Evolutionary conservation across 2,113 vertebrate genomes (phyloP), one percentile per base, ranked within the genome.

Genomic region (Salminus brasiliensis): DNA sequence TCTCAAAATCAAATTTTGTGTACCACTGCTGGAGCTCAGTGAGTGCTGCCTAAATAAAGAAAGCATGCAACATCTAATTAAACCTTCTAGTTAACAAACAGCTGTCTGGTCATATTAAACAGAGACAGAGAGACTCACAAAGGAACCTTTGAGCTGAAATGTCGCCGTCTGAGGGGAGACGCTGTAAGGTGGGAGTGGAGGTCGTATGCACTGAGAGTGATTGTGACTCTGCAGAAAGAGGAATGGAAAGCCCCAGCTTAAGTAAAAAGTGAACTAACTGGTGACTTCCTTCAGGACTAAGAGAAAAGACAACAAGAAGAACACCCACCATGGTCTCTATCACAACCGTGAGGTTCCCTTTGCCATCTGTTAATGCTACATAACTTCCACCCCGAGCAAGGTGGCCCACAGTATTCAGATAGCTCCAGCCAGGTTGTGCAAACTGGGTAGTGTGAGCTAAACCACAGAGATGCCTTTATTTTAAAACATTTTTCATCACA

Each of bases 391-490:
- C 98, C 65, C 89, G 86, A 27, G 87, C 57, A 81, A 99, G 92
- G 79, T 95, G 96, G 36, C 97, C 97, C 62, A 96, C 93, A 13
- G 94, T 97, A 89, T 94, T 87, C 76, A 99, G 90, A 88, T 99
- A 99, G 25, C 85, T 92, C 98, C 98, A 99, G 8, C 96, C 97
- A 1, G 97, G 97, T 76, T 95, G 93, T 25, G 93, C 91, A 87
- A 99, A 99, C 84, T 99, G 98, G 0, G 97, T 96, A 16, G 96
- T 98, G 79, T 99, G 98, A 16, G 97, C 98, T 99, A 52, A 9
- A 74, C 66, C 41, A 83, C 21, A 85, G 62, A 72, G 34, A 47
- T 18, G 13, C 30, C 36, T 23, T 23, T n/a, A 55, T 4, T 55
- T 55, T 55, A 25, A 9, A 3, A 53, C 5, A 16, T 4, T 3